Evolutionary conservation across 35 echinoderm and acorn worm genomes (phyloP).

Genomic region (Diadema setosum): DNA sequence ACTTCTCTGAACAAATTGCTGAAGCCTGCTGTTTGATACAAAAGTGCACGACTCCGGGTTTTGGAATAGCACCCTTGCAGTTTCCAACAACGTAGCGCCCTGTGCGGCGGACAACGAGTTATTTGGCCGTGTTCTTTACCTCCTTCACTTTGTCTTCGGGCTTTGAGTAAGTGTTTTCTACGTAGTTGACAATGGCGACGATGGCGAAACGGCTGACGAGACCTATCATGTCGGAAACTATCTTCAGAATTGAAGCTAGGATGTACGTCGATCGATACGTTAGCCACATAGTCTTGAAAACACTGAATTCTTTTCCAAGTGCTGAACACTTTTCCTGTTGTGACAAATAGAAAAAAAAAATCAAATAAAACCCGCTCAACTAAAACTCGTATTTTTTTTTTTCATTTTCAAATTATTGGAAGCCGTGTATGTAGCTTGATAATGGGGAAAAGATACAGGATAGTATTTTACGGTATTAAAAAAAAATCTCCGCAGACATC

Average conservation of each 20-base stretch:
- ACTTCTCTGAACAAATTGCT: too few species aligned
- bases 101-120: too few species aligned
- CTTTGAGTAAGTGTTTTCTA: background rate
- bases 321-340: background rate
- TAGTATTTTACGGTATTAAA: background rate
- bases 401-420: background rate
- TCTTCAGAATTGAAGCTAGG: background rate
- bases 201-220: constrained; percentile 29
- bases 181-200: background rate
- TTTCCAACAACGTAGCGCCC: too few species aligned
- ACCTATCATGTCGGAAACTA: background rate
- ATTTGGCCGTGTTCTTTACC: too few species aligned
- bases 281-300: background rate
- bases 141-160: background rate
- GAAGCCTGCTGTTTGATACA: too few species aligned
- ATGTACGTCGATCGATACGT: background rate
- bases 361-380: background rate
- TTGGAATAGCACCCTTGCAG: too few species aligned
- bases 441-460: background rate
- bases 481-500: background rate
- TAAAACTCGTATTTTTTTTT: background rate
- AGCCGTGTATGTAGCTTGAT: background rate
- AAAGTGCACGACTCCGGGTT: too few species aligned
- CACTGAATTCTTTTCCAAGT: background rate
- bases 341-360: background rate